Percentiles rank a stretch among this genome's conserved stretches.
These are phyloP conservation scores for Hemithea aestivaria DNA, from an alignment of 2,888 invertebrate genomes.

Conservation along the genomic window DNA sequence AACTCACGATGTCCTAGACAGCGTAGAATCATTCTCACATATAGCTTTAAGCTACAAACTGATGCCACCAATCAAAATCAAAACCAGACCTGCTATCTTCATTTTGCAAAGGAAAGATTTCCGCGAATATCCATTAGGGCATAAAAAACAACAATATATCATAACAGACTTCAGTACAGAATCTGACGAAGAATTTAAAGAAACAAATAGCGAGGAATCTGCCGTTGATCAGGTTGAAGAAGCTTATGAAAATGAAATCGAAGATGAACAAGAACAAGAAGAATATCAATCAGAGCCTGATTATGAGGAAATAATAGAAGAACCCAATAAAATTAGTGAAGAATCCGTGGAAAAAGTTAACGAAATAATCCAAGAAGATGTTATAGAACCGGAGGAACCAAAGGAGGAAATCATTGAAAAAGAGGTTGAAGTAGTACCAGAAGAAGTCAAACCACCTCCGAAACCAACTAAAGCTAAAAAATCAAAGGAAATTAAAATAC, in stretches of 20 bases:
- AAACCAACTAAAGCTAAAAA: constrained; percentile 47
- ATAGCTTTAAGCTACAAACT: constrained; percentile 88
- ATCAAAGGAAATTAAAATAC: constrained; percentile 18
- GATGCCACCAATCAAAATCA: constrained; percentile 88
- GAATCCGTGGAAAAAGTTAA: constrained; percentile 14
- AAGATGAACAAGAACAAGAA: constrained; percentile 17
- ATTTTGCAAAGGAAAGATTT: constrained; percentile 85
- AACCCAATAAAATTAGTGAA: constrained; percentile 11
- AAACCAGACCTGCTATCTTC: constrained; percentile 89
- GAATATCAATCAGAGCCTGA: constrained; percentile 14
- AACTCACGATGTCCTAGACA: constrained; percentile 87
- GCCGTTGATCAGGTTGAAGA: constrained; percentile 14
- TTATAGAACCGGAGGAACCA: constrained; percentile 1
- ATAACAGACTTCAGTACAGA: neutral
- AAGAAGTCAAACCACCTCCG: constrained; percentile 15
- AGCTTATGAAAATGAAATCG: constrained; percentile 15
- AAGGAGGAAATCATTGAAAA: constrained; percentile 4
- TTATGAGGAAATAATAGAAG: constrained; percentile 8
- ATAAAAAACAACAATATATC: neutral
- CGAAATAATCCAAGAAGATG: constrained; percentile 9
- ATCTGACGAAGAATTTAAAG: constrained; percentile 14
- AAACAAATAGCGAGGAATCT: constrained; percentile 15
- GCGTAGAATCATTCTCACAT: constrained; percentile 90
- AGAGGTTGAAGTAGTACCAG: constrained; percentile 12
- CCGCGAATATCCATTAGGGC: constrained; percentile 59